Evolutionary conservation across 2,113 vertebrate genomes (phyloP).

Genomic region (Semicossyphus pulcher): DNA sequence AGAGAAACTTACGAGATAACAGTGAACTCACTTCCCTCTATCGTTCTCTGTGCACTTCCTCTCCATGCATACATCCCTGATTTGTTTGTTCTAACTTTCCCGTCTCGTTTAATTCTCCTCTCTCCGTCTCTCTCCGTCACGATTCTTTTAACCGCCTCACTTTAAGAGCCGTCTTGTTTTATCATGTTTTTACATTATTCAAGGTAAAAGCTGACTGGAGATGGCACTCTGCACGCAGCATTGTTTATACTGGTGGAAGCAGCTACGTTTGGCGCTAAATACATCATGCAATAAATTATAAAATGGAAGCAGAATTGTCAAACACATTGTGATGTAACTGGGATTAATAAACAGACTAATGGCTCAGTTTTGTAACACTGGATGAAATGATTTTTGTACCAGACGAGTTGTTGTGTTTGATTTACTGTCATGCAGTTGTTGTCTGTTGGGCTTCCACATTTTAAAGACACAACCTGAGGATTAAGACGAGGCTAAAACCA

Average conservation of each 20-base stretch:
- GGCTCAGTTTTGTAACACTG: neutral
- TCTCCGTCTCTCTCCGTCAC: neutral
- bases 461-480: no score
- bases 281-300: neutral
- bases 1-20: slow-evolving; percentile 3
- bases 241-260: no score
- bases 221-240: no score
- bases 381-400: no score
- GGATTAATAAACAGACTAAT: neutral
- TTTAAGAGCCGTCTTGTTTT: no score
- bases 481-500: no score
- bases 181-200: no score
- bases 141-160: neutral
- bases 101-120: neutral
- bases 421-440: no score
- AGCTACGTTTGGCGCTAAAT: neutral
- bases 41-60: neutral
- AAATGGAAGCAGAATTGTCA: neutral
- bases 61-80: neutral
- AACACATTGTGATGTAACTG: neutral
- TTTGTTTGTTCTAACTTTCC: neutral
- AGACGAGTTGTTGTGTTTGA: no score
- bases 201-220: no score
- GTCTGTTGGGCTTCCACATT: no score
- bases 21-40: neutral